These are phyloP conservation scores for Caenorhabditis briggsae DNA, from an alignment of 1,140 invertebrate species.

Conservation along the genomic window DNA sequence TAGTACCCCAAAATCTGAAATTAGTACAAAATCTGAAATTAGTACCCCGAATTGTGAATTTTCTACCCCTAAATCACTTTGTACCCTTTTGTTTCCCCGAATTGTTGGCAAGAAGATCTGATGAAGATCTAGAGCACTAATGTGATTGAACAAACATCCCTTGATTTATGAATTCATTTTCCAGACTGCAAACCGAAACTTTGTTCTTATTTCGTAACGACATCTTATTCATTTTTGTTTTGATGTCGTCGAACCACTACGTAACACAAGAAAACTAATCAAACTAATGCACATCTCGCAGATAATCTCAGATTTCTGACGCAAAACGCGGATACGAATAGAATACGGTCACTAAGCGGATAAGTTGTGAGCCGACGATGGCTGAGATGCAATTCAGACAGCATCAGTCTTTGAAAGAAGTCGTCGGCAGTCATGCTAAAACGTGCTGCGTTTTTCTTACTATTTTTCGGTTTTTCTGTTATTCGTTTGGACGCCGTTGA, in stretches of 20 bases:
- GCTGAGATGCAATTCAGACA: neutral
- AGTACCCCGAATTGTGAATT: no score
- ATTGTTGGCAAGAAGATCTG: no score
- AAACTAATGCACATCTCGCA: slow-evolving; percentile 13
- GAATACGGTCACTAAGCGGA: neutral
- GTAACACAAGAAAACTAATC: slow-evolving; percentile 28
- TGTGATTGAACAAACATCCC: no score
- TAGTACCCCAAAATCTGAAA: no score
- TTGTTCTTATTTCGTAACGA: no score
- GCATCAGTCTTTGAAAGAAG: neutral
- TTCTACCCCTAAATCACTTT: no score
- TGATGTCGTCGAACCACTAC: neutral
- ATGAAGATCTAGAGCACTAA: no score
- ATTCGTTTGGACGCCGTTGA: neutral
- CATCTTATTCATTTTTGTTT: neutral
- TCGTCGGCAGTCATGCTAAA: slow-evolving; percentile 23
- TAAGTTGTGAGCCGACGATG: neutral
- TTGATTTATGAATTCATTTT: no score
- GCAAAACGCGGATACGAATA: slow-evolving; percentile 6
- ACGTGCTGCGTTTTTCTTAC: neutral
- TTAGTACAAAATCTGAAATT: no score
- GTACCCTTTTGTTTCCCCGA: no score
- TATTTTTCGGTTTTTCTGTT: neutral
- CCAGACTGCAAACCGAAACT: no score
- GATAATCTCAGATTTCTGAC: neutral